phyloP scores from a whole-genome alignment of 2,888 invertebrate genomes.

The Baronia brevicornis region DNA sequence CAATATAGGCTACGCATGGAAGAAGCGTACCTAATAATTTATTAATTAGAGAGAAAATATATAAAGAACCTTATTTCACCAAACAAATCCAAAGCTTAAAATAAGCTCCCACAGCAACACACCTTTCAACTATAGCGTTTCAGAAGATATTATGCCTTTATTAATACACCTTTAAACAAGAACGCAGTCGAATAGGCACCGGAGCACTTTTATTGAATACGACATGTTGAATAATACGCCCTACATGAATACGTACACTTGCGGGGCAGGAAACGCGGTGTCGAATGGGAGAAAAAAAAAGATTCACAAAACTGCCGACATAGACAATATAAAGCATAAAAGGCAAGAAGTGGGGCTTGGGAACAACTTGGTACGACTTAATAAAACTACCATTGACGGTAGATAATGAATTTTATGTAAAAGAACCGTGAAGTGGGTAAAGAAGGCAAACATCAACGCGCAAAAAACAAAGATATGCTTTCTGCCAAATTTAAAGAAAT shows the following conservation, averaged over 20 bases:
- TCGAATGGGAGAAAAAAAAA: slow-evolving; percentile 55
- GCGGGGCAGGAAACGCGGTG: slow-evolving; percentile 69
- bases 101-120: slow-evolving; percentile 46
- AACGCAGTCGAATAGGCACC: slow-evolving; percentile 69
- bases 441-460: too few species aligned
- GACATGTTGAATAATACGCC: slow-evolving; percentile 43
- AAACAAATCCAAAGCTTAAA: too few species aligned
- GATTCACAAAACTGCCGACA: slow-evolving; percentile 37
- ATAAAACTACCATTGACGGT: slow-evolving; percentile 26
- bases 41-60: too few species aligned
- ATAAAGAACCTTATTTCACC: too few species aligned
- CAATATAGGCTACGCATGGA: too few species aligned
- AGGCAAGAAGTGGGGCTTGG: slow-evolving; percentile 40
- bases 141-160: slow-evolving; percentile 52
- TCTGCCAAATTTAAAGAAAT: too few species aligned
- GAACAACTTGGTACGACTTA: slow-evolving; percentile 31
- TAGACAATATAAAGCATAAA: slow-evolving; percentile 42
- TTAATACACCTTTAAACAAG: slow-evolving; percentile 53
- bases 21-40: too few species aligned
- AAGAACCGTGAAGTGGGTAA: slow-evolving; percentile 3
- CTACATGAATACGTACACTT: slow-evolving; percentile 54
- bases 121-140: slow-evolving; percentile 33
- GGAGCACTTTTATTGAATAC: slow-evolving; percentile 57
- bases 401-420: slow-evolving; percentile 31
- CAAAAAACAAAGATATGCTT: too few species aligned